Percentiles rank a stretch among this genome's conserved stretches.
phyloP scores from a whole-genome alignment of 1,140 invertebrate species.

The Caerostris darwini region DNA sequence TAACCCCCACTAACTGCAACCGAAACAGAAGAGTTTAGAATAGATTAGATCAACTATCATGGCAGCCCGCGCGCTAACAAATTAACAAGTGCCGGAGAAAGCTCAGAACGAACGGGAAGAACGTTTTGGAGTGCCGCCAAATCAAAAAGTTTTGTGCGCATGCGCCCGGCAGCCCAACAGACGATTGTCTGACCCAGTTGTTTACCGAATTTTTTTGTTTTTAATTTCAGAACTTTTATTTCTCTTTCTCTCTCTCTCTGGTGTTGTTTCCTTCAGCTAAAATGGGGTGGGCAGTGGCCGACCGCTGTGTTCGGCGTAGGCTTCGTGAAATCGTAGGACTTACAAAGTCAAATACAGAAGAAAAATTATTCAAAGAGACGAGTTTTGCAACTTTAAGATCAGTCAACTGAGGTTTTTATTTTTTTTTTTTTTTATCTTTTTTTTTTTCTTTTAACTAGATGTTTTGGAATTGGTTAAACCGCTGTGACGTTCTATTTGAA shows the following conservation, averaged over 20 bases:
- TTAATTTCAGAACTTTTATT: constrained; percentile 23
- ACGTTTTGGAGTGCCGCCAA: constrained; percentile 61
- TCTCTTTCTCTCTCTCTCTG: neutral
- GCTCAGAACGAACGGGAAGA: neutral
- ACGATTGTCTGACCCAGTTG: constrained; percentile 61
- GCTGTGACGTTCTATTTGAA: too few relatives aligned
- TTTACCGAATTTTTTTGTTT: constrained; percentile 12
- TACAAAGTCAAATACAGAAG: neutral
- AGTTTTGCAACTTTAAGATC: neutral
- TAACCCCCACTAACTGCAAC: constrained; percentile 18
- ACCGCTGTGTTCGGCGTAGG: neutral
- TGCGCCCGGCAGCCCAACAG: neutral
- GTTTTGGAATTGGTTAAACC: too few relatives aligned
- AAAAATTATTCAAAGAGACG: neutral
- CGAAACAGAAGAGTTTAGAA: neutral
- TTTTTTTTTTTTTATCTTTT: neutral
- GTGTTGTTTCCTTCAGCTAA: too few relatives aligned
- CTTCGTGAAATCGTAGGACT: neutral
- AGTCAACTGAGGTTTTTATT: neutral
- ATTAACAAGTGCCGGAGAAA: constrained; percentile 48
- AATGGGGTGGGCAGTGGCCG: neutral
- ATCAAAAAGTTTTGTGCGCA: constrained; percentile 59
- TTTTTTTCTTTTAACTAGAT: too few relatives aligned
- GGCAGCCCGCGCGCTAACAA: neutral
- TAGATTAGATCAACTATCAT: constrained; percentile 27